Conservation (phyloP, 2,797 vertebrate species). For the Carduelis carduelis region DNA sequence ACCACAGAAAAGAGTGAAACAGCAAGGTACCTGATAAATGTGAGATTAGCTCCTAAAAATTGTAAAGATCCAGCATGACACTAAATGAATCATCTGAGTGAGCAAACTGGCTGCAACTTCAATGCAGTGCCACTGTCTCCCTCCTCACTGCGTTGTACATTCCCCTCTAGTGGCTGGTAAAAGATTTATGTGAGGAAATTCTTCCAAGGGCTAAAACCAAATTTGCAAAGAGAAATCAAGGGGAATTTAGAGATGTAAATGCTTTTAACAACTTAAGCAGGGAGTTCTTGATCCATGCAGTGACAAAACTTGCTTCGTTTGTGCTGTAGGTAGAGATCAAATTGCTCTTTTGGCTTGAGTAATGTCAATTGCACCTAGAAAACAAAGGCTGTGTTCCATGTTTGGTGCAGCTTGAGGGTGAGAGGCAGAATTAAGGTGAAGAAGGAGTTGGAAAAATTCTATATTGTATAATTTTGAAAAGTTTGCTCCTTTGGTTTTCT, state of each 20-base stretch:
- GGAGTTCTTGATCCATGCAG: neutral
- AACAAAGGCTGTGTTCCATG: neutral
- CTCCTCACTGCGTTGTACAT: neutral
- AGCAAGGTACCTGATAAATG: neutral
- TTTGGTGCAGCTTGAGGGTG: neutral
- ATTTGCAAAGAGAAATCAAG: neutral
- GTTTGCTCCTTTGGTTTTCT: neutral
- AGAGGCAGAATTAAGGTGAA: neutral
- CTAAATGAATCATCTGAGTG: neutral
- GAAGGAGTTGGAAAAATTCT: neutral
- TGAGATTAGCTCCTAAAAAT: neutral
- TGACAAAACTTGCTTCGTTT: neutral
- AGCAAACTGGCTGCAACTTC: neutral
- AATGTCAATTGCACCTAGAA: rapidly evolving
- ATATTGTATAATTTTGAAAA: neutral
- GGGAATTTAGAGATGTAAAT: neutral
- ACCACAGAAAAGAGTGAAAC: neutral
- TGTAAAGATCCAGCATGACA: neutral
- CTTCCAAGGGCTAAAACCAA: neutral
- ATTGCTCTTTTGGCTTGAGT: neutral
- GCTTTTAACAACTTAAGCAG: neutral
- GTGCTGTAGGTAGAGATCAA: neutral
- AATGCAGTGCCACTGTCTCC: neutral
- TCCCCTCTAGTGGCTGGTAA: conserved; percentile 52
- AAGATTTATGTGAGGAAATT: conserved; percentile 10